Evolutionary conservation across 2,113 vertebrate species (phyloP).

Genomic region (Stomatorhinus ivindoensis): DNA sequence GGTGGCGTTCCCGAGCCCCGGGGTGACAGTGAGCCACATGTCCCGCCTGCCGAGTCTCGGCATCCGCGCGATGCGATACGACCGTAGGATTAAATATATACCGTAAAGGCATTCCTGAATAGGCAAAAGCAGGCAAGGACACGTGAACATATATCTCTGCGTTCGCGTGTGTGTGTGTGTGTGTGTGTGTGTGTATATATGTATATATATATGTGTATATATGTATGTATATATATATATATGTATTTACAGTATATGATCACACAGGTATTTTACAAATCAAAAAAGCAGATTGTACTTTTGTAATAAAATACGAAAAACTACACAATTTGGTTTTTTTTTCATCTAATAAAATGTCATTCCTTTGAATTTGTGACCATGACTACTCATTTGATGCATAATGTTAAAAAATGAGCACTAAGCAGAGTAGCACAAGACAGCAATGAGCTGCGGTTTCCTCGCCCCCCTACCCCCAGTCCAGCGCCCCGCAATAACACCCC

Average conservation of each 20-base stretch:
- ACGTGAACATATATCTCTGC: neutral
- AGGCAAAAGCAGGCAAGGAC: neutral
- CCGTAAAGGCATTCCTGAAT: neutral
- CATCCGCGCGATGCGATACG: neutral
- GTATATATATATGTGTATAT: neutral
- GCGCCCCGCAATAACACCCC: neutral
- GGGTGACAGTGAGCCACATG: neutral
- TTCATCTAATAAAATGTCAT: neutral
- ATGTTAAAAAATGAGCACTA: neutral
- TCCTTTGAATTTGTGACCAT: neutral
- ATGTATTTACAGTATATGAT: too few species aligned
- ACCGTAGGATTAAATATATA: neutral
- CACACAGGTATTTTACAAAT: too few species aligned
- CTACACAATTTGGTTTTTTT: neutral
- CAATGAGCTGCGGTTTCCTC: neutral
- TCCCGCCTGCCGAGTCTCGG: neutral
- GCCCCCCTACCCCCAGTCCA: neutral
- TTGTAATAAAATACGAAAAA: neutral
- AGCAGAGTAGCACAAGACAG: neutral
- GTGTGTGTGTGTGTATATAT: neutral
- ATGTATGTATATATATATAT: too few species aligned
- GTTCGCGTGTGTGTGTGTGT: too few species aligned
- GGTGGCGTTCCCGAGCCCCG: neutral
- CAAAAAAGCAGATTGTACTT: neutral
- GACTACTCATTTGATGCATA: neutral